Percentiles rank a stretch among this genome's conserved stretches.
phyloP scores from a whole-genome alignment of 2,888 invertebrate genomes.

The Orthosia incerta region DNA sequence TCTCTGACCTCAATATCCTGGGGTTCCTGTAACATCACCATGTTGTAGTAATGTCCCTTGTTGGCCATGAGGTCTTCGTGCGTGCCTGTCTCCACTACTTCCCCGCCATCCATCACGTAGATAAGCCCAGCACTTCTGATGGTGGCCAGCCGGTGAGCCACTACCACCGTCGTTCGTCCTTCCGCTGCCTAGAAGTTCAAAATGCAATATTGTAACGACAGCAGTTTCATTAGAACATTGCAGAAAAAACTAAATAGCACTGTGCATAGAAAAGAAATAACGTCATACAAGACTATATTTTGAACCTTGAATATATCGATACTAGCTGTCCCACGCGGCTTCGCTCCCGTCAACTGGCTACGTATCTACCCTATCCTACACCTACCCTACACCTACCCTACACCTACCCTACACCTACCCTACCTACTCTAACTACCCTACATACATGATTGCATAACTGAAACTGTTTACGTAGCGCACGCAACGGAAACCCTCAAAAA shows the following conservation, averaged over 20 bases:
- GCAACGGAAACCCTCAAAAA: too few species aligned
- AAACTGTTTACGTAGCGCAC: too few species aligned
- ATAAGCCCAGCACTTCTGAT: slow-evolving; percentile 91
- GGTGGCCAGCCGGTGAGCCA: slow-evolving; percentile 95
- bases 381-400: too few species aligned
- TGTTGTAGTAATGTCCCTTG: slow-evolving; percentile 91
- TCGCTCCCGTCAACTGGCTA: too few species aligned
- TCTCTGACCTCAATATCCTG: slow-evolving; percentile 46
- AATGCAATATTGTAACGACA: not conserved
- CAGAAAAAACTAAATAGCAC: not conserved
- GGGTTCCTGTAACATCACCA: slow-evolving; percentile 91
- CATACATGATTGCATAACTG: too few species aligned
- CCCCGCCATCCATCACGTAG: slow-evolving; percentile 90
- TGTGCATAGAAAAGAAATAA: not conserved
- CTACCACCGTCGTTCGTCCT: slow-evolving; percentile 94
- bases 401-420: too few species aligned
- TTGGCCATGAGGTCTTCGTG: slow-evolving; percentile 92
- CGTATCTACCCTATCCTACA: too few species aligned
- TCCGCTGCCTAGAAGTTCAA: slow-evolving; percentile 89
- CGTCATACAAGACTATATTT: not conserved
- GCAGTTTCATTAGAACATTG: not conserved
- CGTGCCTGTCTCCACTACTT: slow-evolving; percentile 92
- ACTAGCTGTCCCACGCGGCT: too few species aligned
- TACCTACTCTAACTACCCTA: too few species aligned
- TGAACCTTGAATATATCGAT: not conserved